Base-by-base conservation (phyloP, 2,888 invertebrate genomes). In the Ennomos erosarius region DNA sequence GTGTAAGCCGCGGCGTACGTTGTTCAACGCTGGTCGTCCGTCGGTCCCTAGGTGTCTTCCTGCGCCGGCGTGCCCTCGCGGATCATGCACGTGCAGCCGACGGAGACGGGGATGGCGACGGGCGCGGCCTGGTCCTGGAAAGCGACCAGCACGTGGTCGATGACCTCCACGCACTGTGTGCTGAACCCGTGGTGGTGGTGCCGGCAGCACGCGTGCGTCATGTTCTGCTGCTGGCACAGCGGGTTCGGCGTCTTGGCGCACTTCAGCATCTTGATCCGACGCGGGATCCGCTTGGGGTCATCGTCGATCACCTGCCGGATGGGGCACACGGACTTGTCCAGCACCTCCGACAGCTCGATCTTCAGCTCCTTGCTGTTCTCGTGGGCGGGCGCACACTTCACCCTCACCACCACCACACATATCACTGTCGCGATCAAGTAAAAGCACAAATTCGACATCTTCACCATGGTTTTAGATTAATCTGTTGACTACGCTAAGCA, bases 61-160 rank as follows among this genome's bases (percentile, higher is more conserved):
- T 11, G 43, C 45, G 79, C 80, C 42, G 12, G 33, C 49, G 75
- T 66, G 58, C 69, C 68, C 68, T 77, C 70, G 65, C 76, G 74
- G 68, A 89, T 79, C 75, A 89, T 80, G 82, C 91, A 91, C 40
- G 84, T 73, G 86, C 91, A 91, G 74, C 91, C 91, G 60, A 91
- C 89, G 10, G 84, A 71, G 74, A 90, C 90, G 61, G 76, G 74
- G 64, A 75, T 60, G 52, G 71, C 59, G n/a, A 46, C 36, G 45
- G 59, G 64, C 57, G 62, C 51, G 55, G 73, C 71, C 58, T 12
- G 54, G 49, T 62, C 62, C 62, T 71, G 76, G 82, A 80, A 85
- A 66, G 74, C 72, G 73, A 91, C 91, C 58, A 84, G 79, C 80
- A 89, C 89, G 63, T 74, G 76, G 82, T 91, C 91, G 60, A 70